Evolutionary conservation across 2,113 vertebrate species (phyloP).

Genomic region (Oryzias celebensis): DNA sequence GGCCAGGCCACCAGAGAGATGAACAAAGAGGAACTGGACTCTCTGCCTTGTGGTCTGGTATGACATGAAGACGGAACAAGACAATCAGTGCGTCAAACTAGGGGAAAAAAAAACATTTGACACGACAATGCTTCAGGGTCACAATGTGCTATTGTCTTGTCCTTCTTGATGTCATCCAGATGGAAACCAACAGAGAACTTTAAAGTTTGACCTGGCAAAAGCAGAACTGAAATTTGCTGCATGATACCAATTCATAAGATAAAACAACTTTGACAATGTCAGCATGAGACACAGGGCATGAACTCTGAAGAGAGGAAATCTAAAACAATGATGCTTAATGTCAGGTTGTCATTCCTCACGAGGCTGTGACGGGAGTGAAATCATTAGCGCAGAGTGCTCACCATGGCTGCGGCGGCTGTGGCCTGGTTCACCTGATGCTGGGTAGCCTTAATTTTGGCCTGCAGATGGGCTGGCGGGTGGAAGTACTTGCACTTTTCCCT

Average conservation of each 20-base stretch:
- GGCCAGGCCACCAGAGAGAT: slow-evolving; percentile 31
- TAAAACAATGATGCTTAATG: not conserved
- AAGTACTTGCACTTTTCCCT: slow-evolving; percentile 99
- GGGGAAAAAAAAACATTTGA: slow-evolving; percentile 10
- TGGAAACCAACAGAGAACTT: slow-evolving; percentile 29
- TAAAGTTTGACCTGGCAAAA: slow-evolving; percentile 30
- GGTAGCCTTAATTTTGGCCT: slow-evolving; percentile 99
- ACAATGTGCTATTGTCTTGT: slow-evolving; percentile 24
- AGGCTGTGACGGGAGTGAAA: slow-evolving; percentile 25
- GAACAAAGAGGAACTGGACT: slow-evolving; percentile 34
- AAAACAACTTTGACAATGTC: slow-evolving; percentile 31
- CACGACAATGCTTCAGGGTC: not conserved
- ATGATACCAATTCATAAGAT: slow-evolving; percentile 23
- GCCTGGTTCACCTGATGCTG: slow-evolving; percentile 99
- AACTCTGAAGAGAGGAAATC: slow-evolving; percentile 6
- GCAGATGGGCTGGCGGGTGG: slow-evolving; percentile 95
- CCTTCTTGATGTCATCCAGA: slow-evolving; percentile 50
- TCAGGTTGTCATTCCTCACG: not conserved
- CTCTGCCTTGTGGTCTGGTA: slow-evolving; percentile 25
- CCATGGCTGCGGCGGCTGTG: slow-evolving; percentile 95
- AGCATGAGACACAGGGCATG: slow-evolving; percentile 31
- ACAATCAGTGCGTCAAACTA: slow-evolving; percentile 17
- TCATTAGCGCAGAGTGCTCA: slow-evolving; percentile 75
- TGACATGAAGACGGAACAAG: slow-evolving; percentile 56
- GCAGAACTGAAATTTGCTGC: slow-evolving; percentile 46